Conservation (phyloP, 2,888 invertebrate genomes). For the Bombylius discolor region DNA sequence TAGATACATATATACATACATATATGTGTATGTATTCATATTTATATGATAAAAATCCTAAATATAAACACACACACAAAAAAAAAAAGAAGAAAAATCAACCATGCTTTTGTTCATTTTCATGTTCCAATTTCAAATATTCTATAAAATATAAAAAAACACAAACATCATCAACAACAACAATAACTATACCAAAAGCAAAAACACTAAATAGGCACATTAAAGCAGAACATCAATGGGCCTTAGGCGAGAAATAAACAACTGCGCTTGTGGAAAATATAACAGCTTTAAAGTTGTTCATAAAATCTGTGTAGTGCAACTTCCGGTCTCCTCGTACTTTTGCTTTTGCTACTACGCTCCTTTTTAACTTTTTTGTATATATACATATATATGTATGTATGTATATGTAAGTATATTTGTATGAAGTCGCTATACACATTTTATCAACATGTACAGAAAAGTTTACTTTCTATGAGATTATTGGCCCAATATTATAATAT, state of each 20-base stretch:
- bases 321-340: not conserved
- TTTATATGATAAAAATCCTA: too few species aligned
- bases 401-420: not conserved
- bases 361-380: not conserved
- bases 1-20: too few species aligned
- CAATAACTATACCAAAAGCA: not conserved
- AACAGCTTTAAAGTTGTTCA: not conserved
- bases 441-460: not conserved
- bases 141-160: too few species aligned
- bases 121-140: too few species aligned
- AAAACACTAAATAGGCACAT: not conserved
- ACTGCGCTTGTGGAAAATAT: not conserved
- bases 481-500: not conserved
- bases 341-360: not conserved
- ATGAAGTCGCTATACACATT: not conserved
- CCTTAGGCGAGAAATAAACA: not conserved
- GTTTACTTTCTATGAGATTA: not conserved
- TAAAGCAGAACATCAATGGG: not conserved
- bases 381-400: not conserved
- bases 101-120: too few species aligned
- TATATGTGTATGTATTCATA: too few species aligned
- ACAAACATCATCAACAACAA: not conserved
- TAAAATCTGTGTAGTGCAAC: not conserved
- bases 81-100: too few species aligned
- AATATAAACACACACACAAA: too few species aligned